These are phyloP conservation scores for Stylophora pistillata DNA, from an alignment of 64 coral and sea anemone genomes.

Conservation along the genomic window DNA sequence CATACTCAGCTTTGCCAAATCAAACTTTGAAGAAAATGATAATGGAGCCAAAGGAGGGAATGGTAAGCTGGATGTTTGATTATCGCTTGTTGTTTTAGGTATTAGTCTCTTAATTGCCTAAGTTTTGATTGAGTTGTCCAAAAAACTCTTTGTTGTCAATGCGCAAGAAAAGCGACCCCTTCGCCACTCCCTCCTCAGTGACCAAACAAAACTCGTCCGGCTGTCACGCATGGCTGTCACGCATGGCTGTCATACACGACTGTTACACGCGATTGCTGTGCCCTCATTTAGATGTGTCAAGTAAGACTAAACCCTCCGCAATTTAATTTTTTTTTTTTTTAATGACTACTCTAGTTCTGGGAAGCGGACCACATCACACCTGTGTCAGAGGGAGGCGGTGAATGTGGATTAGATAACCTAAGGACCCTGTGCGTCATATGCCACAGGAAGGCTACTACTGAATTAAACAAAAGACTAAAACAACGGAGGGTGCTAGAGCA, in stretches of 20 bases:
- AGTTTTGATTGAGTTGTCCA: too few species aligned
- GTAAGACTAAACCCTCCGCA: too few species aligned
- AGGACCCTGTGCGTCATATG: constrained; percentile 91
- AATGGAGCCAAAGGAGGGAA: constrained; percentile 91
- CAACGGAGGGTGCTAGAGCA: constrained; percentile 21
- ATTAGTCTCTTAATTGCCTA: too few species aligned
- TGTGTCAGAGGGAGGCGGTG: constrained; percentile 92
- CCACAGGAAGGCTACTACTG: constrained; percentile 72
- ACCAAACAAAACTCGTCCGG: too few species aligned
- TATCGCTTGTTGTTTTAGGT: too few species aligned
- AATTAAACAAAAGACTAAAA: constrained; percentile 75
- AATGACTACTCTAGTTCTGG: constrained; percentile 69
- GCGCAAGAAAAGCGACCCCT: too few species aligned
- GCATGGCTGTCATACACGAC: too few species aligned
- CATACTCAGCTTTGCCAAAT: constrained; percentile 63
- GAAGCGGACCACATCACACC: constrained; percentile 95
- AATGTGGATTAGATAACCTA: constrained; percentile 89
- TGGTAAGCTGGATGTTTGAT: constrained; percentile 44
- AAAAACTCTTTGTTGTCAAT: too few species aligned
- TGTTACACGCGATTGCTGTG: too few species aligned
- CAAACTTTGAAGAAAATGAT: constrained; percentile 80
- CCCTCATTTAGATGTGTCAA: too few species aligned
- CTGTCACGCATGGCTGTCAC: too few species aligned
- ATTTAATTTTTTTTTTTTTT: background rate
- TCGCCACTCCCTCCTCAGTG: too few species aligned